A percentile compares a stretch with the other conserved stretches of the same genome.
phyloP scores from a whole-genome alignment of 1,140 invertebrate species.

The Reticulitermes speratus region DNA sequence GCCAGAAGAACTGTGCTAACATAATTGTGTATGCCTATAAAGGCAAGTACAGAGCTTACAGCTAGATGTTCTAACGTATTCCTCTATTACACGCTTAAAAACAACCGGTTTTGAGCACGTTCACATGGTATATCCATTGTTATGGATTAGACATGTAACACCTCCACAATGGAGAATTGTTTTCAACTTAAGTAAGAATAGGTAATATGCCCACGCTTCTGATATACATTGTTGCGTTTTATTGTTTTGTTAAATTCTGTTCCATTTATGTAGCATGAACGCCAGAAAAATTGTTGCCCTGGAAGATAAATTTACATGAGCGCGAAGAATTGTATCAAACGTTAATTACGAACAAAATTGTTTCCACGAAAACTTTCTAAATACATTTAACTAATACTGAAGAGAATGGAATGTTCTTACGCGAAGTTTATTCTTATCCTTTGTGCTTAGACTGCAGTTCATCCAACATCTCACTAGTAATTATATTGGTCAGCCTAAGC shows the following conservation, averaged over 20 bases:
- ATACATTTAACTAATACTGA: neutral
- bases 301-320: neutral
- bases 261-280: neutral
- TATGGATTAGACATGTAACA: neutral
- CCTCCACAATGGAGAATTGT: neutral
- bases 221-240: neutral
- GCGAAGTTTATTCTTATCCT: neutral
- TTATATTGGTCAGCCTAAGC: too few species aligned
- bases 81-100: neutral
- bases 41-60: neutral
- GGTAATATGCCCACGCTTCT: neutral
- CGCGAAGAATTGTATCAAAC: neutral
- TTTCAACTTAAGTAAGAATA: neutral
- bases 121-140: neutral
- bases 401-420: neutral
- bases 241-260: neutral
- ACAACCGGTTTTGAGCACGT: constrained; percentile 7
- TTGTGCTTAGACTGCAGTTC: neutral
- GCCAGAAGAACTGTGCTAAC: neutral
- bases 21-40: neutral
- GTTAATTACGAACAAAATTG: neutral
- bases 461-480: neutral
- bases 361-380: neutral
- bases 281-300: neutral
- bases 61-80: neutral